Evolutionary conservation across 2,113 vertebrate species (phyloP).

Genomic region (Meleagris gallopavo): DNA sequence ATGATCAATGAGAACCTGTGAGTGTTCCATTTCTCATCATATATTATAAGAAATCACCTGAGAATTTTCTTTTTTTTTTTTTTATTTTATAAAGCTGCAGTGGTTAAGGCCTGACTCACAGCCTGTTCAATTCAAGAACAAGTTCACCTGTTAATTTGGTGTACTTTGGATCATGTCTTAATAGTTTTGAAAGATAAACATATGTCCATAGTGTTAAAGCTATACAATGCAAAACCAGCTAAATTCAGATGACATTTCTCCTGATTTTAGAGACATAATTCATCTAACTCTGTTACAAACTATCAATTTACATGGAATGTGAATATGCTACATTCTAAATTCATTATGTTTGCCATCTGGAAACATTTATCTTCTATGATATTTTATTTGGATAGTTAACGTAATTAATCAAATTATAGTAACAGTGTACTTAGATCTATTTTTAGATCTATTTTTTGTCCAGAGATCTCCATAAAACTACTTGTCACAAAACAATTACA

Average conservation of each 20-base stretch:
- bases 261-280: not conserved
- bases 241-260: not conserved
- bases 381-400: not conserved
- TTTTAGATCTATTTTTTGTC: conserved; percentile 17
- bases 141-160: not conserved
- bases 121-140: not conserved
- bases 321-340: not conserved
- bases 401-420: not conserved
- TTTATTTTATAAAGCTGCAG: not conserved
- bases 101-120: not conserved
- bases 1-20: conserved; percentile 25
- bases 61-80: conserved; percentile 29
- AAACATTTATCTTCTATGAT: not conserved
- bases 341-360: not conserved
- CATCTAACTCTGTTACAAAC: not conserved
- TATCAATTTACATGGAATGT: not conserved
- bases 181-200: not conserved
- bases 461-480: not conserved
- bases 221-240: not conserved
- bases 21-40: conserved; percentile 11
- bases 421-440: not conserved
- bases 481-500: not conserved
- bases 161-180: not conserved
- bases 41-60: conserved; percentile 23
- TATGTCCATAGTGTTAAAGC: not conserved